These are phyloP conservation scores for Crotalus viridis DNA, from an alignment of 2,113 vertebrate genomes.

Conservation along the genomic window DNA sequence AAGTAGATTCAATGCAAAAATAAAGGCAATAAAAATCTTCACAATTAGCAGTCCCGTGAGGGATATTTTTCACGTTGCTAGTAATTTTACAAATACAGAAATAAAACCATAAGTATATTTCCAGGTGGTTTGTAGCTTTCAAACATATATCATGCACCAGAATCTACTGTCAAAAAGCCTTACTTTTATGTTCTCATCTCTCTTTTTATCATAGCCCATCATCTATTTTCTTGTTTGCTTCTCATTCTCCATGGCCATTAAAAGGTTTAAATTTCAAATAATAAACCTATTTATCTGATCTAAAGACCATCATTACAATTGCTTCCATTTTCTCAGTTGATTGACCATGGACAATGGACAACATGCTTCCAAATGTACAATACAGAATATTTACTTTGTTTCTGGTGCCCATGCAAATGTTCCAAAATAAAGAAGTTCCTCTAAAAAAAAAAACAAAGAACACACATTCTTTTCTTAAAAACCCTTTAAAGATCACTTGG, in stretches of 20 bases:
- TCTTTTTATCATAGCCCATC: neutral
- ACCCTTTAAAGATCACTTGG: neutral
- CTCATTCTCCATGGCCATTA: neutral
- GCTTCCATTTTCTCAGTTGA: neutral
- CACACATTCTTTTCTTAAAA: constrained; percentile 7
- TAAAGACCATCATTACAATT: neutral
- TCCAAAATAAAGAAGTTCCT: neutral
- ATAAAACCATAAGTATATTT: neutral
- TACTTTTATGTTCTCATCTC: neutral
- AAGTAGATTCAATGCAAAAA: constrained; percentile 8
- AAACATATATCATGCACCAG: neutral
- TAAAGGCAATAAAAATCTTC: neutral
- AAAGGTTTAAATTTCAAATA: neutral
- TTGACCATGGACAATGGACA: neutral
- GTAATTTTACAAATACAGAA: neutral
- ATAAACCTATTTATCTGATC: neutral
- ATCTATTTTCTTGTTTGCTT: too few species aligned
- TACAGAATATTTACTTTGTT: neutral
- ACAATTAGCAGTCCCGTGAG: neutral
- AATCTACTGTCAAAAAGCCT: neutral
- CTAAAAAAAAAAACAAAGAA: neutral
- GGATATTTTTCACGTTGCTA: neutral
- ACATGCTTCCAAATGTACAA: neutral
- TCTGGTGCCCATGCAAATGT: neutral
- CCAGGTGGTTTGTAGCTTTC: neutral